phyloP scores from a whole-genome alignment of 2,888 invertebrate genomes.

The Diploptera punctata region DNA sequence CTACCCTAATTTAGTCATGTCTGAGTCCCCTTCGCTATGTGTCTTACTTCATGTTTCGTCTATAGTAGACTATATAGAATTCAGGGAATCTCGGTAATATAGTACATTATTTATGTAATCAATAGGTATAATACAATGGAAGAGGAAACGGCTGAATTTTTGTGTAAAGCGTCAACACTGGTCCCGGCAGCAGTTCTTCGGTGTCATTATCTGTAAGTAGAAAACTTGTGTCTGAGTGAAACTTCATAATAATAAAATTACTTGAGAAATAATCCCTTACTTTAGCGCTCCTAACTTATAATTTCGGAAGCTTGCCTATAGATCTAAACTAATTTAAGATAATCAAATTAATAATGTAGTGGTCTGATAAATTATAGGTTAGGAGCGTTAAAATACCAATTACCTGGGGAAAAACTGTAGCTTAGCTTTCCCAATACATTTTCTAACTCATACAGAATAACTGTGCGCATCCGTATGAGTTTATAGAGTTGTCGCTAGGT shows the following conservation, averaged over 20 bases:
- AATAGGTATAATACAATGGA: too few species aligned
- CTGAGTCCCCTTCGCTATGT: too few species aligned
- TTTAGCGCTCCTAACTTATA: too few species aligned
- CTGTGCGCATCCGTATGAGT: too few species aligned
- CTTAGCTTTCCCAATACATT: too few species aligned
- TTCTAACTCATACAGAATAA: not conserved
- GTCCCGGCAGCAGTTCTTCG: not conserved
- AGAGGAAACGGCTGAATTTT: slow-evolving; percentile 1
- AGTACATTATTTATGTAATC: too few species aligned
- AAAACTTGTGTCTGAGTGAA: too few species aligned
- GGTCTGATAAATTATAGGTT: not conserved
- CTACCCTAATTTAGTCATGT: too few species aligned
- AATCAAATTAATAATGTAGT: not conserved
- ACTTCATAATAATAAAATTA: not conserved
- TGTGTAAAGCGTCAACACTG: slow-evolving; percentile 22
- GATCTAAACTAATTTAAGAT: not conserved
- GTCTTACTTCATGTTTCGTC: too few species aligned
- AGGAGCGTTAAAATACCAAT: not conserved
- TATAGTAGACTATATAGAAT: too few species aligned
- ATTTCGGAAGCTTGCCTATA: not conserved
- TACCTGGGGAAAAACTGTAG: not conserved
- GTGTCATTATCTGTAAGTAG: slow-evolving; percentile 10
- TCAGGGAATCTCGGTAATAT: too few species aligned
- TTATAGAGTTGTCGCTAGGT: too few species aligned
- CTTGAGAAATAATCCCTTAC: not conserved